phyloP scores from a whole-genome alignment of 1,140 invertebrate species.

The Spodoptera frugiperda region DNA sequence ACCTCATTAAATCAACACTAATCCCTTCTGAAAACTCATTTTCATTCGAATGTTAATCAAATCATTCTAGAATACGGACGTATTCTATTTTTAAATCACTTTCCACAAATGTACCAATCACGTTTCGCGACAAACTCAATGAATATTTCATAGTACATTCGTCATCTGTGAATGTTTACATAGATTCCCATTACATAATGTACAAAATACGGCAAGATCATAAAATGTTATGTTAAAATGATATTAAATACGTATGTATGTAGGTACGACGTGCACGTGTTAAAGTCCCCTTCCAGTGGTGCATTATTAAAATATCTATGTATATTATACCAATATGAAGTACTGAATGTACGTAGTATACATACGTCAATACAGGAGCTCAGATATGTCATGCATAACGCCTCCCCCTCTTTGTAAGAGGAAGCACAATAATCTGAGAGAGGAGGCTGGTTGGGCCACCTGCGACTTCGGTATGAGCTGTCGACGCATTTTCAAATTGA shows the following conservation, averaged over 20 bases:
- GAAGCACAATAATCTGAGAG: slow-evolving; percentile 32
- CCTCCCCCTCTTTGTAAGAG: slow-evolving; percentile 18
- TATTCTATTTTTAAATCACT: slow-evolving; percentile 17
- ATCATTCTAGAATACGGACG: background rate
- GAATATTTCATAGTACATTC: background rate
- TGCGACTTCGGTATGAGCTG: slow-evolving; percentile 3
- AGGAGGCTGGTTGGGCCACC: slow-evolving; percentile 18
- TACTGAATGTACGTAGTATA: background rate
- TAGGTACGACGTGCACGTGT: background rate
- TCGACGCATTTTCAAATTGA: slow-evolving; percentile 3
- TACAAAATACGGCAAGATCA: too few relatives aligned
- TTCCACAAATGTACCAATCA: background rate
- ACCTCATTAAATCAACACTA: background rate
- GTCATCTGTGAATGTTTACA: too few relatives aligned
- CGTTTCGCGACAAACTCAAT: background rate
- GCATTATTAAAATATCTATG: slow-evolving; percentile 19
- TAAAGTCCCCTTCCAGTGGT: background rate
- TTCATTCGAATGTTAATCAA: background rate
- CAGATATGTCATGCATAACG: slow-evolving; percentile 25
- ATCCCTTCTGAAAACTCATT: background rate
- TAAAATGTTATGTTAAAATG: too few relatives aligned
- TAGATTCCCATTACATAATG: too few relatives aligned
- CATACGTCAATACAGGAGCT: slow-evolving; percentile 15
- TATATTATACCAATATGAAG: slow-evolving; percentile 6
- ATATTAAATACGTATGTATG: background rate